Evolutionary conservation across 1,140 invertebrate species (phyloP).

Genomic region (Lucilia cuprina): DNA sequence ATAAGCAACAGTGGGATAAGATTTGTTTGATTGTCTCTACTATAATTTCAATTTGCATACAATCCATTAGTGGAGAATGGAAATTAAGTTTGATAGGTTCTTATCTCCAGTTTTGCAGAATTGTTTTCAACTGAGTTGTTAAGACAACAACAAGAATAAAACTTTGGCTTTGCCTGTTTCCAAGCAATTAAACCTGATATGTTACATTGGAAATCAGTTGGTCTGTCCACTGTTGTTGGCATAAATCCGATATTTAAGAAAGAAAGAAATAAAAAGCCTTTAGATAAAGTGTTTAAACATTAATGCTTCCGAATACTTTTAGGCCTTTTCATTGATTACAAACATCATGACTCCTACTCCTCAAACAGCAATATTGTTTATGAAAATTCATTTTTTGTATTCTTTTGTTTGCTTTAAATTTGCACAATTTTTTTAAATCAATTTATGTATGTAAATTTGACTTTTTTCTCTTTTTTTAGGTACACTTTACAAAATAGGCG

Average conservation of each 20-base stretch:
- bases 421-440: neutral
- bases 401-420: neutral
- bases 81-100: no score
- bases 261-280: neutral
- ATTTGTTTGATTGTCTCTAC: neutral
- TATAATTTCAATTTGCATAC: neutral
- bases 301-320: neutral
- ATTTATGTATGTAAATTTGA: slow-evolving; percentile 12
- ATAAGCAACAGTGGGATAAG: neutral
- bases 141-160: no score
- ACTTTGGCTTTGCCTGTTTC: no score
- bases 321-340: neutral
- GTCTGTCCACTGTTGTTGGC: no score
- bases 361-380: no score
- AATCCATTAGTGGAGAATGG: no score
- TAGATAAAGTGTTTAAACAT: neutral
- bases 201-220: no score
- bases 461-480: slow-evolving; percentile 59
- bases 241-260: no score
- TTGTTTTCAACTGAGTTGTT: no score
- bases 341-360: no score
- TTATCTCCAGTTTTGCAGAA: no score
- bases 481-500: slow-evolving; percentile 69
- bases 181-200: no score
- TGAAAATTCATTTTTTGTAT: neutral